Percentiles rank a stretch among this genome's conserved stretches.
These are phyloP conservation scores for Brachionus koreanus DNA, from an alignment of 1,140 invertebrate species.

Conservation along the genomic window DNA sequence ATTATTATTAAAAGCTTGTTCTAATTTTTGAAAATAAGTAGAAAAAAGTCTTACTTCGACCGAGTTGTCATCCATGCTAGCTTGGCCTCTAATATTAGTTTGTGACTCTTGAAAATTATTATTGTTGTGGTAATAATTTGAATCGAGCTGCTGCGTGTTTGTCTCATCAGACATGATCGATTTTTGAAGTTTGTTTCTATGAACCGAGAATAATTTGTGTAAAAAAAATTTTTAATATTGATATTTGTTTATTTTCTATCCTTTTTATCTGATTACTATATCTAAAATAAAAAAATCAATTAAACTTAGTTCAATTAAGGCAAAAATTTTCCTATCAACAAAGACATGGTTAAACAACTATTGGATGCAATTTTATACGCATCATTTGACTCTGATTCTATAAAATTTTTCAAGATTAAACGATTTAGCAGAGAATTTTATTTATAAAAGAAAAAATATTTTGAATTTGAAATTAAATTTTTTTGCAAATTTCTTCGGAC, in stretches of 20 bases:
- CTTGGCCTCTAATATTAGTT: neutral
- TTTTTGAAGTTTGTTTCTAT: neutral
- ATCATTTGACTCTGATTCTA: neutral
- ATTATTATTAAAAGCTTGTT: too few relatives aligned
- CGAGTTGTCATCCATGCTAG: constrained; percentile 2
- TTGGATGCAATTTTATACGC: constrained; percentile 30
- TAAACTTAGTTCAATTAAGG: neutral
- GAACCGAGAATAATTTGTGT: too few relatives aligned
- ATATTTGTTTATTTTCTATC: neutral
- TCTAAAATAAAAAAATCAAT: neutral
- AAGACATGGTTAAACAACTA: neutral
- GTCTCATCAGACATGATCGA: constrained; percentile 18
- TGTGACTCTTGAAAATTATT: constrained; percentile 16
- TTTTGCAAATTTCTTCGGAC: neutral
- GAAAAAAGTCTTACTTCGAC: constrained; percentile 1
- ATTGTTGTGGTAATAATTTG: constrained; percentile 12
- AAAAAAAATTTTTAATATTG: neutral
- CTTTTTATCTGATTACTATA: neutral
- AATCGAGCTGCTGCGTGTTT: neutral
- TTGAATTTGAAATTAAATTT: neutral
- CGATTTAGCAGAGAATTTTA: neutral
- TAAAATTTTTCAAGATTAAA: neutral
- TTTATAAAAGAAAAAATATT: neutral
- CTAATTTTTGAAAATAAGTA: neutral
- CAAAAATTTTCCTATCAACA: neutral